Base-by-base conservation (phyloP, 2,888 invertebrate species). In the Beris morrisii region DNA sequence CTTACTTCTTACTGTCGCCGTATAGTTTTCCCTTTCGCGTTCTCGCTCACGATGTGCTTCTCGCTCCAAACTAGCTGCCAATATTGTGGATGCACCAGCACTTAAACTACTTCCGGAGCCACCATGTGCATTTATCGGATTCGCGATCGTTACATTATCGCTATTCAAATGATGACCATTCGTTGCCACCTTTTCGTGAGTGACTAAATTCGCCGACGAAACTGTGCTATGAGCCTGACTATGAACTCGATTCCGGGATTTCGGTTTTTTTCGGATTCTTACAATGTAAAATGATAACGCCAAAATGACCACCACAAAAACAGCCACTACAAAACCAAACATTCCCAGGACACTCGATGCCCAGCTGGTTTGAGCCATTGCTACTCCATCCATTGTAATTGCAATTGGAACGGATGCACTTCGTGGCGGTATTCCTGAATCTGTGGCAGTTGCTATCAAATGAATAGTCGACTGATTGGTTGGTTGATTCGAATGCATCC, bases 401-500 rank as follows among this genome's bases (percentile, higher is more conserved):
- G 86, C 84, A 67, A 90, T 85, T 2, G 89, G 89, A 53, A 88
- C 88, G 0, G 86, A 87, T 5, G 84, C 83, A 82, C 88, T 90
- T 76, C 91, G 80, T 0, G 93, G 91, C n/a, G 95, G 95, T 22
- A 85, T 83, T 13, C 95, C 95, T 12, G 89, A 89, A 79, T 95
- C 95, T 0, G 87, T 87, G 28, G 94, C 95, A 55, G 92, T 88
- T 46, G 92, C 93, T 53, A 92, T 87, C 61, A 93, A 83, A 79
- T 91, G 88, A 55, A 92, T 87, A 55, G 86, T 85, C 28, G 87
- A 87, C 44, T 83, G 80, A 56, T 82, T 76, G 9, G 82, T 75
- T 61, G 81, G 72, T 61, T 82, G 81, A 53, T 79, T 82, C n/a
- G 81, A 80, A 63, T 84, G 83, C 77, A 88, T 78, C 75, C 83